phyloP scores from a whole-genome alignment of 1,140 invertebrate genomes.

The Ditylenchus dipsaci region DNA sequence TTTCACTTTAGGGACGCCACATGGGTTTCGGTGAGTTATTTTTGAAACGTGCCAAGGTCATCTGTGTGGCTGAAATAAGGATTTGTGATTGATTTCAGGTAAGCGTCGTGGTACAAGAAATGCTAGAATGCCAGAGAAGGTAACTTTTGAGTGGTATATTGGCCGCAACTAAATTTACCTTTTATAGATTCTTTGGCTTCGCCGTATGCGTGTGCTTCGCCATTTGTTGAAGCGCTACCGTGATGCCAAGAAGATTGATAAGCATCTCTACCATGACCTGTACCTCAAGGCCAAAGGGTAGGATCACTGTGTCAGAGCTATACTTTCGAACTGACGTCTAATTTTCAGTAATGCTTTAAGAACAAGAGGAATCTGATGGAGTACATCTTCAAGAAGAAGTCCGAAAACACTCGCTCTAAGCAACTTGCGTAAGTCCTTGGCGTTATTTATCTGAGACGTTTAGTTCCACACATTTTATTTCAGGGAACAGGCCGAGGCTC shows the following conservation, averaged over 20 bases:
- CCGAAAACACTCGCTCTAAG: conserved; percentile 92
- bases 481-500: conserved; percentile 92
- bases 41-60: no score
- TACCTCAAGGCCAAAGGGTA: conserved; percentile 96
- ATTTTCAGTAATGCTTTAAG: conserved; percentile 80
- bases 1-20: conserved; percentile 96
- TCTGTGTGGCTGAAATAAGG: no score
- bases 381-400: conserved; percentile 99
- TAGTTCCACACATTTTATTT: conserved; percentile 45
- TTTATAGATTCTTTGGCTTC: conserved; percentile 81
- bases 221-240: conserved; percentile 91
- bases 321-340: no score
- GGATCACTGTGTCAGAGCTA: no score
- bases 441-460: background rate
- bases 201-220: conserved; percentile 90
- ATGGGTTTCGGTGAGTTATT: conserved; percentile 77
- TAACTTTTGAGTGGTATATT: no score
- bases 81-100: background rate
- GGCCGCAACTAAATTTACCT: no score
- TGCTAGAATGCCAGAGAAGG: conserved; percentile 93
- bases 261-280: conserved; percentile 91
- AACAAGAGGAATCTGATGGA: conserved; percentile 99
- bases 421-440: conserved; percentile 72
- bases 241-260: conserved; percentile 96
- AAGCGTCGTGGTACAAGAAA: conserved; percentile 97